Conservation (phyloP, 2,113 vertebrate genomes). For the Cyprinus carpio region DNA sequence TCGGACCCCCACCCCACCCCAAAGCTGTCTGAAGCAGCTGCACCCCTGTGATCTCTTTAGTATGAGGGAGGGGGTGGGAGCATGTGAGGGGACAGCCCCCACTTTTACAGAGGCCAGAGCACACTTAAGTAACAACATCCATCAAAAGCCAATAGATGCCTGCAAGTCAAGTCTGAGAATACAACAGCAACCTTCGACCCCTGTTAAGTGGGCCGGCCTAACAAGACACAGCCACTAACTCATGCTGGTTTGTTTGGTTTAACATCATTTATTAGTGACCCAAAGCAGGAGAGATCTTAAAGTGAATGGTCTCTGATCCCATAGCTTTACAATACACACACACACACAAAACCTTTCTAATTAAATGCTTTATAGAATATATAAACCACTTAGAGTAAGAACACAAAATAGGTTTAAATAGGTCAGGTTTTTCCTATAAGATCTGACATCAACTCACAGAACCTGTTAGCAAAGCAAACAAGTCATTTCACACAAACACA, state of each 20-base stretch:
- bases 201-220: slow-evolving; percentile 71
- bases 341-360: neutral
- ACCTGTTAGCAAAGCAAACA: neutral
- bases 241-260: slow-evolving; percentile 60
- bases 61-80: slow-evolving; percentile 65
- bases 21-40: slow-evolving; percentile 83
- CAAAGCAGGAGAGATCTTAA: neutral
- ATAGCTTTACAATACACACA: slow-evolving; percentile 10
- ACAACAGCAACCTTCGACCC: slow-evolving; percentile 80
- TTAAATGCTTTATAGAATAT: neutral
- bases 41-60: slow-evolving; percentile 78
- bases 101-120: slow-evolving; percentile 75
- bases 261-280: slow-evolving; percentile 53
- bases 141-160: slow-evolving; percentile 83
- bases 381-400: neutral
- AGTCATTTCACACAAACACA: neutral
- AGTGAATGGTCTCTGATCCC: slow-evolving; percentile 28
- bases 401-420: neutral
- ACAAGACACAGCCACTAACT: slow-evolving; percentile 59
- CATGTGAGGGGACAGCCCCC: slow-evolving; percentile 73
- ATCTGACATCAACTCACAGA: neutral
- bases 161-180: slow-evolving; percentile 83
- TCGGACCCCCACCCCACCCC: slow-evolving; percentile 69
- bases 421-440: neutral
- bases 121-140: slow-evolving; percentile 83